phyloP scores from a whole-genome alignment of 2,888 invertebrate species.

The Pachydiplax longipennis region DNA sequence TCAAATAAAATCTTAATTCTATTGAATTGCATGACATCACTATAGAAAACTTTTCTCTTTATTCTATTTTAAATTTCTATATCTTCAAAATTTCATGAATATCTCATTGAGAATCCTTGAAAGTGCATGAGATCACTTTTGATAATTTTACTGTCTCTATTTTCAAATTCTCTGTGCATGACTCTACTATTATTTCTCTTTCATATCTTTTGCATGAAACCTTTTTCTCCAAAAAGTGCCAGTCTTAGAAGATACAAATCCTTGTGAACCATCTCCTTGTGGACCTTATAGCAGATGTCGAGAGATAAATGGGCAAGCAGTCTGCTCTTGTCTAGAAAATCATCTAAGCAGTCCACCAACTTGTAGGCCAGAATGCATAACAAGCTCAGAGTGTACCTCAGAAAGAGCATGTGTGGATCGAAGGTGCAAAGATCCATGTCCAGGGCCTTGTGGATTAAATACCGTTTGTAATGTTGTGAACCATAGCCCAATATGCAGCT shows the following conservation, averaged over 20 bases:
- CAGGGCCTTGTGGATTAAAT: constrained; percentile 77
- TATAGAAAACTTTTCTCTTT: too few relatives aligned
- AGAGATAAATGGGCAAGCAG: constrained; percentile 66
- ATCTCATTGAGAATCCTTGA: neutral
- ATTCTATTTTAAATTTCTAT: too few relatives aligned
- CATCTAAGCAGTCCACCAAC: constrained; percentile 72
- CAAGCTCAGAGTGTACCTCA: constrained; percentile 53
- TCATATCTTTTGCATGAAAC: constrained; percentile 20
- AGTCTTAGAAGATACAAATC: constrained; percentile 23
- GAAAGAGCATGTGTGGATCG: constrained; percentile 50
- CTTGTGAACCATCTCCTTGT: constrained; percentile 52
- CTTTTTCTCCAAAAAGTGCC: constrained; percentile 20
- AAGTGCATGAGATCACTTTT: neutral
- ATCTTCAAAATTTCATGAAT: too few relatives aligned
- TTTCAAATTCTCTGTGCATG: constrained; percentile 18
- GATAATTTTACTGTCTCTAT: neutral
- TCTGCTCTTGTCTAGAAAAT: constrained; percentile 70
- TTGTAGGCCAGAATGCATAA: constrained; percentile 50
- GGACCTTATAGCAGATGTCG: constrained; percentile 57
- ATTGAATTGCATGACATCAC: too few relatives aligned
- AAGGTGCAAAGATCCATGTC: constrained; percentile 48
- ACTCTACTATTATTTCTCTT: constrained; percentile 18
- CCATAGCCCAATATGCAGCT: constrained; percentile 55
- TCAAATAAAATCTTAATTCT: too few relatives aligned
- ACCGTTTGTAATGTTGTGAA: constrained; percentile 70